These are phyloP conservation scores for Aurelia coerulea DNA, from an alignment of 30 jellyfish, hydroid and myxozoan genomes.

Conservation along the genomic window DNA sequence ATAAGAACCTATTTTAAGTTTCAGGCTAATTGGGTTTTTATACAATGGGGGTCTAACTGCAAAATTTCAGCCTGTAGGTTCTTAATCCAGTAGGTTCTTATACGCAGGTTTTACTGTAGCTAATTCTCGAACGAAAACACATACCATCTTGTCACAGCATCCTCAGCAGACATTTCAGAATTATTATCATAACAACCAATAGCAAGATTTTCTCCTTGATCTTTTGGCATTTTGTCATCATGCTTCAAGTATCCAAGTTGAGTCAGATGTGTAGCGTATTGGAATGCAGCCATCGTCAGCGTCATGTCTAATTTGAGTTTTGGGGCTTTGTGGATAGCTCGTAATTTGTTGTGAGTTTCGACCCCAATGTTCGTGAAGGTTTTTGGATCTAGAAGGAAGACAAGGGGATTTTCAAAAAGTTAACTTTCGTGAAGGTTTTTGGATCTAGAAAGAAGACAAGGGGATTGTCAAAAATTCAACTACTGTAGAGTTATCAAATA, in stretches of 20 bases:
- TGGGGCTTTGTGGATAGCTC: conserved; percentile 92
- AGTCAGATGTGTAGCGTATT: conserved; percentile 83
- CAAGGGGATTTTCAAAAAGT: too few species aligned
- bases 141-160: conserved; percentile 97
- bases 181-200: conserved; percentile 97
- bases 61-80: too few species aligned
- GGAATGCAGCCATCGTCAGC: conserved; percentile 77
- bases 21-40: too few species aligned
- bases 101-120: too few species aligned
- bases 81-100: too few species aligned
- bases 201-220: conserved; percentile 92
- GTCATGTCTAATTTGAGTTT: conserved; percentile 71
- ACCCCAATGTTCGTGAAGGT: conserved; percentile 92
- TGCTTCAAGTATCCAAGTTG: conserved; percentile 90
- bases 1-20: too few species aligned
- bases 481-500: too few species aligned
- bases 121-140: too few species aligned
- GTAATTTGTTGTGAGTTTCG: conserved; percentile 84
- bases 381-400: conserved; percentile 66
- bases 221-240: conserved; percentile 60
- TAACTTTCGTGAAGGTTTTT: conserved; percentile 75
- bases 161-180: conserved; percentile 98
- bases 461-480: too few species aligned
- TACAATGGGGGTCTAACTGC: too few species aligned
- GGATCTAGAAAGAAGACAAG: conserved; percentile 59